These are phyloP conservation scores for Spongilla lacustris DNA, from an alignment of 37 sponge, comb jelly and placozoan species.

Conservation along the genomic window DNA sequence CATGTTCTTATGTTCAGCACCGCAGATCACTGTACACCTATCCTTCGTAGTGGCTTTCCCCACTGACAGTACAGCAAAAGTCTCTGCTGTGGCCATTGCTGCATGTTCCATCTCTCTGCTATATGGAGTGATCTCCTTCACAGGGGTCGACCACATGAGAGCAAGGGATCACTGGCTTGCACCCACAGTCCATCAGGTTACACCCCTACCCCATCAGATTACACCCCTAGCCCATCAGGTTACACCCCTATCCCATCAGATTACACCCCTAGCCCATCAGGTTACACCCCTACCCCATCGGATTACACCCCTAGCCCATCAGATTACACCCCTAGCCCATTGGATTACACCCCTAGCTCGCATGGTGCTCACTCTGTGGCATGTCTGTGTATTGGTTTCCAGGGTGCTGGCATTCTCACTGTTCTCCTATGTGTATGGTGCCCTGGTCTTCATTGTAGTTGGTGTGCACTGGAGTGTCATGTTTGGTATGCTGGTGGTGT, in stretches of 20 bases:
- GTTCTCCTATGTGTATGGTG: slow-evolving; percentile 45
- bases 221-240: background rate
- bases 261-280: too few relatives aligned
- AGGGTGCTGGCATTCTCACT: slow-evolving; percentile 51
- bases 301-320: too few relatives aligned
- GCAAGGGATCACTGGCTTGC: slow-evolving; percentile 31
- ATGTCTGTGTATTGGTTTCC: slow-evolving; percentile 40
- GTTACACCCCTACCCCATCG: background rate
- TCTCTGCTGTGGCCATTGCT: slow-evolving; percentile 12
- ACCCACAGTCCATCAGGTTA: slow-evolving; percentile 23
- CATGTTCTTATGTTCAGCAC: slow-evolving; percentile 52
- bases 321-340: too few relatives aligned
- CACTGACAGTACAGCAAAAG: background rate
- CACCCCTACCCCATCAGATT: background rate
- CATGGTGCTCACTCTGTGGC: slow-evolving; percentile 39
- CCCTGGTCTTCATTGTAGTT: slow-evolving; percentile 43
- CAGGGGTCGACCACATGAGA: slow-evolving; percentile 31
- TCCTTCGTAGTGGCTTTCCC: slow-evolving; percentile 22
- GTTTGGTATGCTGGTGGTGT: slow-evolving; percentile 34
- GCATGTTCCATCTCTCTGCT: slow-evolving; percentile 22
- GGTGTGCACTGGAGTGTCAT: slow-evolving; percentile 64
- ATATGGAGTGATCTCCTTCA: slow-evolving; percentile 26
- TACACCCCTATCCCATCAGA: too few relatives aligned
- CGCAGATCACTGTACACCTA: slow-evolving; percentile 63
- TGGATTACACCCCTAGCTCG: background rate